These are phyloP conservation scores for Propsilocerus akamusi DNA, from an alignment of 1,140 invertebrate species.

Conservation along the genomic window DNA sequence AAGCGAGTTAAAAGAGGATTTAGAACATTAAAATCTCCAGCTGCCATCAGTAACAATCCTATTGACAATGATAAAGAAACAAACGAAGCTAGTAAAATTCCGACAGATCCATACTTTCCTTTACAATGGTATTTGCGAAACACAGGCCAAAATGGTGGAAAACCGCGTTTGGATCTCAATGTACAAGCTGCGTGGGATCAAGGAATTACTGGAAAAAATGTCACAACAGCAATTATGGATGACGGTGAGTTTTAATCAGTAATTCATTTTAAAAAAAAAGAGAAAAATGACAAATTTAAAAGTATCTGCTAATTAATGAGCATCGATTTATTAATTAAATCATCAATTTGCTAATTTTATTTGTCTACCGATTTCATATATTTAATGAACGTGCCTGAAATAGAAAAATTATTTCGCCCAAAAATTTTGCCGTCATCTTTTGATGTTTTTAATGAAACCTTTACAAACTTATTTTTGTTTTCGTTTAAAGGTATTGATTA, in stretches of 20 bases:
- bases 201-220: constrained; percentile 93
- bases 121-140: constrained; percentile 97
- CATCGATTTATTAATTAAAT: too few relatives aligned
- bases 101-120: constrained; percentile 84
- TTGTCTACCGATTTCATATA: neutral
- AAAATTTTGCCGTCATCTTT: neutral
- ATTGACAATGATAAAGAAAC: constrained; percentile 27
- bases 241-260: too few relatives aligned
- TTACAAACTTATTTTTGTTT: constrained; percentile 17
- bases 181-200: constrained; percentile 96
- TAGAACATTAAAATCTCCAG: constrained; percentile 41
- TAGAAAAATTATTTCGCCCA: neutral
- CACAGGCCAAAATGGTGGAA: constrained; percentile 95
- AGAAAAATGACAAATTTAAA: too few relatives aligned
- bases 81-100: constrained; percentile 36
- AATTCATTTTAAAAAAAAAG: too few relatives aligned
- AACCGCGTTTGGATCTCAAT: constrained; percentile 88
- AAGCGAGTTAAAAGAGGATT: constrained; percentile 72
- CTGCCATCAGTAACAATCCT: constrained; percentile 18
- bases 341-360: neutral
- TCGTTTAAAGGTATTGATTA: constrained; percentile 86
- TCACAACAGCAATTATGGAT: constrained; percentile 99
- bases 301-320: too few relatives aligned
- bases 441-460: neutral
- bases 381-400: neutral